These are phyloP conservation scores for Eupithecia vulgata DNA, from an alignment of 2,888 invertebrate species.

Conservation along the genomic window DNA sequence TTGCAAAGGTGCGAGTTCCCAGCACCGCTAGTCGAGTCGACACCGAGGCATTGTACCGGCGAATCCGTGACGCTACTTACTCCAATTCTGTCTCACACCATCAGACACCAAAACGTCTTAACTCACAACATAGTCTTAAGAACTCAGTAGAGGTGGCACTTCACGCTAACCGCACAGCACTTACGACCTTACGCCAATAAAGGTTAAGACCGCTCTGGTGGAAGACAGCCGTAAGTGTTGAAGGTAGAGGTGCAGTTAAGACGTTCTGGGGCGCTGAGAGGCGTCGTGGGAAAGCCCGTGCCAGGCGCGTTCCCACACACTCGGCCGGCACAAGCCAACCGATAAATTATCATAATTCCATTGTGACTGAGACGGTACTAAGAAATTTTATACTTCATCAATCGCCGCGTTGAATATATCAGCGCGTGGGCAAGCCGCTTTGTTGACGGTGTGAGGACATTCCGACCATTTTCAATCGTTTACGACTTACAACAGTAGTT, in stretches of 20 bases:
- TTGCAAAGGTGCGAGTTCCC: constrained; percentile 79
- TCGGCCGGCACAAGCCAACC: constrained; percentile 83
- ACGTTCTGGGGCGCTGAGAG: constrained; percentile 63
- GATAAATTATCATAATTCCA: constrained; percentile 85
- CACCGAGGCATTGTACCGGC: constrained; percentile 81
- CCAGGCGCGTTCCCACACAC: constrained; percentile 84
- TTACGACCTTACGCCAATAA: constrained; percentile 61
- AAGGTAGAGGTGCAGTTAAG: constrained; percentile 50
- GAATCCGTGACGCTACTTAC: constrained; percentile 83
- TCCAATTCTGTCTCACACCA: constrained; percentile 77
- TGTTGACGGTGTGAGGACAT: constrained; percentile 62
- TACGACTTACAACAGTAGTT: constrained; percentile 62
- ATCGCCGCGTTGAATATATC: constrained; percentile 83
- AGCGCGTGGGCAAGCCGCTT: constrained; percentile 79
- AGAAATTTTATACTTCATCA: constrained; percentile 84
- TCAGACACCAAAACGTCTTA: constrained; percentile 69
- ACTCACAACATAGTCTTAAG: constrained; percentile 56
- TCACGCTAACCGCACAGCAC: constrained; percentile 49
- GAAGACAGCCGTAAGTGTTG: constrained; percentile 67
- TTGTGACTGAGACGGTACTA: constrained; percentile 84
- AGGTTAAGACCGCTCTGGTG: constrained; percentile 36
- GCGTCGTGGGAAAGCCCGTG: constrained; percentile 83
- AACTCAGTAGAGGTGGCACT: constrained; percentile 53
- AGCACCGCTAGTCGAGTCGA: constrained; percentile 80
- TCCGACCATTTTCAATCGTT: constrained; percentile 57